Percentiles rank a stretch among this genome's conserved stretches.
Conservation (phyloP, 1,140 invertebrate genomes). For the Linepithema humile region DNA sequence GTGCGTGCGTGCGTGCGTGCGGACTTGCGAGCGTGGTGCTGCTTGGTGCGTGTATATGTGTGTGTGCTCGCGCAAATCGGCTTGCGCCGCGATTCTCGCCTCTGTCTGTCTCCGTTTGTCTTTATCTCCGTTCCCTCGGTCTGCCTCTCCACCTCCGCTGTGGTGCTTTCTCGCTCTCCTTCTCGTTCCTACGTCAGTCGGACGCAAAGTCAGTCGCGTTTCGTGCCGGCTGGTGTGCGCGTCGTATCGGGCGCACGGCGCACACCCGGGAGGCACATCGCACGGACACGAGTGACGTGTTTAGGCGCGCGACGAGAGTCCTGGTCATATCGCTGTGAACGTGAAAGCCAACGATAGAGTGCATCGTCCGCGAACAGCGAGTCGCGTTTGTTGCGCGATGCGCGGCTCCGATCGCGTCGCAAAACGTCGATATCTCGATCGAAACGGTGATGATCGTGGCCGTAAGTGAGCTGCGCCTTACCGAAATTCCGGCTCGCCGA, state of each 20-base stretch:
- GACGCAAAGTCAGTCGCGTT: constrained; percentile 61
- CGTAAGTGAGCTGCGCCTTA: neutral
- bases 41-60: neutral
- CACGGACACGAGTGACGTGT: neutral
- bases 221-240: constrained; percentile 61
- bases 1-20: constrained; percentile 9
- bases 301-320: neutral
- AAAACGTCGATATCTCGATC: constrained; percentile 13
- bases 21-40: neutral
- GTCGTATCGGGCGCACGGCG: constrained; percentile 38
- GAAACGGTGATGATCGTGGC: neutral
- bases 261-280: constrained; percentile 14
- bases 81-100: constrained; percentile 40
- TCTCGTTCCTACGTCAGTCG: constrained; percentile 37
- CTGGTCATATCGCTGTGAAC: neutral
- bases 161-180: constrained; percentile 4
- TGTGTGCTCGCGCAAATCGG: constrained; percentile 45
- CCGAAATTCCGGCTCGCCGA: neutral
- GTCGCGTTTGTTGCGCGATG: constrained; percentile 7
- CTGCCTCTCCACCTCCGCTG: constrained; percentile 1
- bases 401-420: neutral
- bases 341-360: neutral
- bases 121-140: neutral
- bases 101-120: neutral
- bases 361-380: constrained; percentile 17